Conservation (phyloP, 1,140 invertebrate genomes). For the Drosophila pallidifrons region DNA sequence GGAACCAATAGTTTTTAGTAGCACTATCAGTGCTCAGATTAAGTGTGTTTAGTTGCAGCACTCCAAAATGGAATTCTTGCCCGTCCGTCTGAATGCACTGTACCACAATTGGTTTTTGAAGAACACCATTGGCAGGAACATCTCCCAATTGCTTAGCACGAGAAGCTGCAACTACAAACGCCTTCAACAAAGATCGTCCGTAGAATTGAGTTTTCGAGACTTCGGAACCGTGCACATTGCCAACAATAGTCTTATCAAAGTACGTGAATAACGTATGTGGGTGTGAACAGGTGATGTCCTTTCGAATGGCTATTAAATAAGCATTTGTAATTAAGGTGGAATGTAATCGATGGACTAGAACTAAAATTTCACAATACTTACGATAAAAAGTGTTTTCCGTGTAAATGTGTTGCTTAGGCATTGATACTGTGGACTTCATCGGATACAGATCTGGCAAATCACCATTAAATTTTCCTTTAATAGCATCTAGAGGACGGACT, state of each 20-base stretch:
- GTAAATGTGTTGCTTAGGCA: slow-evolving; percentile 89
- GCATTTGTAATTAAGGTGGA: neutral
- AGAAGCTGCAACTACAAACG: slow-evolving; percentile 89
- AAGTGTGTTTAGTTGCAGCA: slow-evolving; percentile 94
- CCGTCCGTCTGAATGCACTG: slow-evolving; percentile 93
- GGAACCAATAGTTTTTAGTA: slow-evolving; percentile 93
- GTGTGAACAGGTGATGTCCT: slow-evolving; percentile 85
- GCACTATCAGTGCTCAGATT: slow-evolving; percentile 87
- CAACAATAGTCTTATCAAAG: slow-evolving; percentile 88
- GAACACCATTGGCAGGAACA: slow-evolving; percentile 82
- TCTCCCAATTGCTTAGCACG: slow-evolving; percentile 91
- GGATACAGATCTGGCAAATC: slow-evolving; percentile 90
- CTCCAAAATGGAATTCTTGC: slow-evolving; percentile 90
- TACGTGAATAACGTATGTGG: slow-evolving; percentile 91
- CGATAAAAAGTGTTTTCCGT: slow-evolving; percentile 88
- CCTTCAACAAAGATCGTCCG: slow-evolving; percentile 89
- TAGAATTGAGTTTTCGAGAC: slow-evolving; percentile 88
- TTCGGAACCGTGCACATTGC: slow-evolving; percentile 89
- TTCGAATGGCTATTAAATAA: slow-evolving; percentile 86
- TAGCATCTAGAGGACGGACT: slow-evolving; percentile 87
- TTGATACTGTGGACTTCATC: slow-evolving; percentile 89
- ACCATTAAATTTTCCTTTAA: slow-evolving; percentile 85
- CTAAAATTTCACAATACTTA: slow-evolving; percentile 86
- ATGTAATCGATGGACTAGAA: neutral
- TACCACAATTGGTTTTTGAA: slow-evolving; percentile 92